phyloP scores from a whole-genome alignment of 37 sponge, comb jelly and placozoan species.

The Agelas oroides region DNA sequence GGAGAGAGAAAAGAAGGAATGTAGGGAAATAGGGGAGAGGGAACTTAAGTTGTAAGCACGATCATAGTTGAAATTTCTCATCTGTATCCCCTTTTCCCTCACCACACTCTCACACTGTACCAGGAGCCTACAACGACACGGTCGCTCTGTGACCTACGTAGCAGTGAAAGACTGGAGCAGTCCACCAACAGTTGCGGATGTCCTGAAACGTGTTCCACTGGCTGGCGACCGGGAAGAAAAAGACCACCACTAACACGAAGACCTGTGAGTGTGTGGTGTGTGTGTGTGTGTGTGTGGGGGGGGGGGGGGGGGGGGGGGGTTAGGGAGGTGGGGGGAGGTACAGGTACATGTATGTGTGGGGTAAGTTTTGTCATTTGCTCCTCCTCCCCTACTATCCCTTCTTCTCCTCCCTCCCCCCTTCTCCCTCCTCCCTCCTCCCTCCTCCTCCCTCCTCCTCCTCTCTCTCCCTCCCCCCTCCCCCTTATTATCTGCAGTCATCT shows the following conservation, averaged over 20 bases:
- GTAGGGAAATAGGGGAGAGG: background rate
- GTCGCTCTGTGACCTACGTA: constrained; percentile 51
- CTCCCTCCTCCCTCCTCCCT: background rate
- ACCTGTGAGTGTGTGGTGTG: constrained; percentile 44
- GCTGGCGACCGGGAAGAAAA: too few relatives aligned
- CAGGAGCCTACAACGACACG: constrained; percentile 17
- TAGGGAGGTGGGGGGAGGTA: too few relatives aligned
- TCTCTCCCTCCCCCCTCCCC: background rate
- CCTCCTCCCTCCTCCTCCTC: background rate
- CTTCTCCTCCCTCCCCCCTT: background rate
- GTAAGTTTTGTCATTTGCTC: too few relatives aligned
- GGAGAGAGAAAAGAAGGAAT: background rate
- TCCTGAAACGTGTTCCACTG: background rate
- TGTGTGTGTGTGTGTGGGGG: too few relatives aligned
- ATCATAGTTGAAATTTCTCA: too few relatives aligned
- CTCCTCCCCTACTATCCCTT: too few relatives aligned
- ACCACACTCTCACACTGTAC: background rate
- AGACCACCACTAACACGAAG: background rate
- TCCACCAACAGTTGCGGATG: background rate
- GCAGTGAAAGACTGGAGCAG: constrained; percentile 15
- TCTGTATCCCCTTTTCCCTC: too few relatives aligned
- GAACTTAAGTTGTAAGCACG: background rate
- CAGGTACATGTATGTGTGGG: background rate
- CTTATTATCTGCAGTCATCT: constrained; percentile 48
- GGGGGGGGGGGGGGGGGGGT: too few relatives aligned